A percentile compares a stretch with the other conserved stretches of the same genome.
Evolutionary conservation across 2,888 invertebrate genomes (phyloP).

Genomic region (Rhogogaster chlorosoma): DNA sequence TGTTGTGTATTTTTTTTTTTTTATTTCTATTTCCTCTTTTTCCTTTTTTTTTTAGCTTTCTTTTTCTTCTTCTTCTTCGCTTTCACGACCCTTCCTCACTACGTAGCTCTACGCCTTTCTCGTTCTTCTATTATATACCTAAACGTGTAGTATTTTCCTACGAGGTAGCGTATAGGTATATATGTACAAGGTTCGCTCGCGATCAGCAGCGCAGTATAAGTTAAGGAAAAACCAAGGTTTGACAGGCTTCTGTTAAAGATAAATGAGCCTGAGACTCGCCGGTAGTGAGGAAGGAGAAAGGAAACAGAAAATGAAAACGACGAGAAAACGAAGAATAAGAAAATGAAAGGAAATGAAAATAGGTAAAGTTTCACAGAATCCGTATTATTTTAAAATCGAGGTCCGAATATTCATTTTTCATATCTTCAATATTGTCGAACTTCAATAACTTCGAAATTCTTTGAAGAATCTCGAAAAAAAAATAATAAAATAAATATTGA

Average conservation of each 20-base stretch:
- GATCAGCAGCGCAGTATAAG: slow-evolving; percentile 1
- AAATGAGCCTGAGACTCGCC: neutral
- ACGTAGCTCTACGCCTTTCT: neutral
- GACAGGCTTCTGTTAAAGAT: slow-evolving; percentile 39
- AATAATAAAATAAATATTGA: too few species aligned
- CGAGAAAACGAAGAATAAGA: neutral
- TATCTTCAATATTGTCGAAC: too few species aligned
- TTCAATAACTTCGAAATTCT: too few species aligned
- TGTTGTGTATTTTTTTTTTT: neutral
- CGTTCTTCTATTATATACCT: neutral
- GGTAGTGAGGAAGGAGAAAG: neutral
- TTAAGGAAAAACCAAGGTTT: slow-evolving; percentile 19
- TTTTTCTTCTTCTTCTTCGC: neutral
- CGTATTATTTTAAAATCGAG: neutral
- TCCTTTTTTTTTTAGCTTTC: neutral
- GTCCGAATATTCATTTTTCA: neutral
- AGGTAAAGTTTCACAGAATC: neutral
- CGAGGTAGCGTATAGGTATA: too few species aligned
- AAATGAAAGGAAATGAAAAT: neutral
- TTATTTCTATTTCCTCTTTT: too few species aligned
- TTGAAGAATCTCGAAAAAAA: too few species aligned
- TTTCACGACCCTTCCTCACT: neutral
- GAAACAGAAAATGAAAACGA: neutral
- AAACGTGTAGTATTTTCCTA: neutral
- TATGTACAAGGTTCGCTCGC: too few species aligned